Base-by-base conservation (phyloP, 2,888 invertebrate genomes). In the Caenorhabditis macrosperma region DNA sequence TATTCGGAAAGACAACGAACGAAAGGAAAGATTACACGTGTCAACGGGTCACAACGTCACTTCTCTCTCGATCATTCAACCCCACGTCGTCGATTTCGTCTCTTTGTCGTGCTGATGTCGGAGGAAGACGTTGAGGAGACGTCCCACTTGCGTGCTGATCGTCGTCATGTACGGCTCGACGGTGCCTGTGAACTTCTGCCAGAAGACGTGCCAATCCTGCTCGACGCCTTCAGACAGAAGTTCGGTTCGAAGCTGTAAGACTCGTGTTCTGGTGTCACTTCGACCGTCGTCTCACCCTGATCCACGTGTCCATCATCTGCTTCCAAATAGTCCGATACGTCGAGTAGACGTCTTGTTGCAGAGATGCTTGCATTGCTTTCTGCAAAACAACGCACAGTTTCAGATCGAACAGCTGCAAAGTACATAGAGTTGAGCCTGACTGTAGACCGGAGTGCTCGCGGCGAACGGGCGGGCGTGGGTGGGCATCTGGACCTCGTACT, bases 321-420 rank as follows among this genome's bases (percentile, higher is more conserved):
- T 78, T 71, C 78, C 71, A 72, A 66, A 78, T 67, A 2, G 78
- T 55, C n/a, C 72, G 41, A n/a, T 78, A 78, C 4, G 78, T 72
- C 1, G 78, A 41, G n/a, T 61, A 64, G 6, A 67, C 66, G 38
- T 78, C 78, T 61, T 72, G 71, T 38, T 78, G 72, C 2, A 78
- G 55, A 17, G 71, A 71, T 0, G 66, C 54, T 67, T 78, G 72
- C 66, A 78, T 78, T 17, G 69, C 57, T 38, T 78, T 78, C 78
- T 78, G 35, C 44, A 68, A 41, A 20, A 15, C 3, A 28, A 20
- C 3, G 2, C 10, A 17, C 28, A n/a, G 6, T 30, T 26, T 12
- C 22, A 7, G 28, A 12, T 35, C 41, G 1, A 4, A 5, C 15
- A 1, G 1, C 9, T 17, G 10, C 2, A 3, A 15, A 9, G 26